phyloP scores from a whole-genome alignment of 1,140 invertebrate species.

The Galendromus occidentalis region DNA sequence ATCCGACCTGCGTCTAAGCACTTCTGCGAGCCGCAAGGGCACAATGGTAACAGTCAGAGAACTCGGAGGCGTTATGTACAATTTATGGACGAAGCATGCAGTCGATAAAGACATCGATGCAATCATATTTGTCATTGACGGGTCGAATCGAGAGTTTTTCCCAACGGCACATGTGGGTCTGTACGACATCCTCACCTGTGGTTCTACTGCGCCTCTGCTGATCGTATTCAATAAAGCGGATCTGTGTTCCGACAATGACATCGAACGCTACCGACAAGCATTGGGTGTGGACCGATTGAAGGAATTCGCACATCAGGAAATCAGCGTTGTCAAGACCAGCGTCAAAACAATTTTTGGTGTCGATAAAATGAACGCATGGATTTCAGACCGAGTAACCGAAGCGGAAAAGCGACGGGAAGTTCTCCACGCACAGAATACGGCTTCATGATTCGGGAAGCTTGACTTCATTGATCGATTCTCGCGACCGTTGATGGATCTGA shows the following conservation, averaged over 20 bases:
- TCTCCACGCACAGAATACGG: not conserved
- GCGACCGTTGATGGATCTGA: too few species aligned
- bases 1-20: not conserved
- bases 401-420: not conserved
- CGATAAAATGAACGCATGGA: not conserved
- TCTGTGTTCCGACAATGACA: not conserved
- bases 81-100: slow-evolving; percentile 1
- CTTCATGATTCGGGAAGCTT: too few species aligned
- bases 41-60: not conserved
- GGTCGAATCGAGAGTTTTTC: not conserved
- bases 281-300: not conserved
- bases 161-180: not conserved
- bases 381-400: not conserved
- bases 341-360: slow-evolving; percentile 3
- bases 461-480: too few species aligned
- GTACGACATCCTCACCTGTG: not conserved
- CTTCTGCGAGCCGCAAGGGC: not conserved
- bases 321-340: not conserved
- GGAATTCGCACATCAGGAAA: not conserved
- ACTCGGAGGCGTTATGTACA: not conserved
- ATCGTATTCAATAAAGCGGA: slow-evolving; percentile 4
- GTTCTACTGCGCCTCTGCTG: not conserved
- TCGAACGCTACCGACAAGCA: not conserved
- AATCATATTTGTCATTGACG: not conserved
- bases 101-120: not conserved